These are phyloP conservation scores for Hippocampus comes DNA, from an alignment of 2,113 vertebrate species.

Conservation along the genomic window DNA sequence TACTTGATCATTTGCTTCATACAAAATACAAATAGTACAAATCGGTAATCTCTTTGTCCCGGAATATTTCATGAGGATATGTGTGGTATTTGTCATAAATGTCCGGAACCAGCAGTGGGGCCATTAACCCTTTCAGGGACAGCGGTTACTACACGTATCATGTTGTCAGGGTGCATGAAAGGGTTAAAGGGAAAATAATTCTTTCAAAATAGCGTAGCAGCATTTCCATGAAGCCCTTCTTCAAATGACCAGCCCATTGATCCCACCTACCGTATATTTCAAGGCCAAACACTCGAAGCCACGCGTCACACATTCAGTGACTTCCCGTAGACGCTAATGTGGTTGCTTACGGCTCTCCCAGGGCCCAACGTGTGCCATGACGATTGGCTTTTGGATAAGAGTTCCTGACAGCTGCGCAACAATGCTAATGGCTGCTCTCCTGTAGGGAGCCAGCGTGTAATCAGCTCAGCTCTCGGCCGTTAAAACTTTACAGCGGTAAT, in stretches of 20 bases:
- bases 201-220: slow-evolving; percentile 20
- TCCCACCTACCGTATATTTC: slow-evolving; percentile 47
- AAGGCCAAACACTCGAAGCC: slow-evolving; percentile 58
- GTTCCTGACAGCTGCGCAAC: slow-evolving; percentile 63
- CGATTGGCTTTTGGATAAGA: slow-evolving; percentile 54
- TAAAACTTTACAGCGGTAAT: slow-evolving; percentile 70
- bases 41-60: slow-evolving; percentile 61
- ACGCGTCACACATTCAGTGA: slow-evolving; percentile 59
- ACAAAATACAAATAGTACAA: slow-evolving; percentile 48
- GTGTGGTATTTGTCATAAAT: slow-evolving; percentile 42
- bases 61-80: slow-evolving; percentile 57
- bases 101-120: slow-evolving; percentile 26
- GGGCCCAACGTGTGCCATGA: slow-evolving; percentile 39
- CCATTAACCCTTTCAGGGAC: not conserved
- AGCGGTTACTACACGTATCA: too few species aligned
- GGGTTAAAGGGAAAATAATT: slow-evolving; percentile 18
- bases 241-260: slow-evolving; percentile 59
- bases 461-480: slow-evolving; percentile 59
- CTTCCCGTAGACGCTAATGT: slow-evolving; percentile 60
- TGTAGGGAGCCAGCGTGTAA: slow-evolving; percentile 57
- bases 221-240: slow-evolving; percentile 34
- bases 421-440: slow-evolving; percentile 63
- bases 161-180: too few species aligned
- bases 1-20: slow-evolving; percentile 52
- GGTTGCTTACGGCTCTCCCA: slow-evolving; percentile 49